Evolutionary conservation across 2,113 vertebrate species (phyloP), one percentile per base, ranked within the genome.

Genomic region (Aldabrachelys gigantea): DNA sequence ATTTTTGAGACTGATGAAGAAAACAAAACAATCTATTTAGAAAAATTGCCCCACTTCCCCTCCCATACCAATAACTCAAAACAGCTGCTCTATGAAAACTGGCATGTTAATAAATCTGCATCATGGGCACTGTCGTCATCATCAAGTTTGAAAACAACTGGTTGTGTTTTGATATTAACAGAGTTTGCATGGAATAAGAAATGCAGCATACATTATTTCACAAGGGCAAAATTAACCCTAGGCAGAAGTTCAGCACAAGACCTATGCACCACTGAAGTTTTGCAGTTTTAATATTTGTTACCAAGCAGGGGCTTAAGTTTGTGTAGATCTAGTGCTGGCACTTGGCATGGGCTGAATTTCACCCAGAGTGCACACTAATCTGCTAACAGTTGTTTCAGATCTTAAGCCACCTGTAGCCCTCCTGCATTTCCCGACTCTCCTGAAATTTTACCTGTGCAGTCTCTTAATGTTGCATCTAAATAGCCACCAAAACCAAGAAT

Each of bases 401-500:
- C 52, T n/a, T 52, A 90, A 80, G 14, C 35, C 31, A 50, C 27
- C 1, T 19, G 2, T 5, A 3, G 3, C 56, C 24, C 54, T 76
- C 41, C 4, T 57, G 1, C 49, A 11, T 78, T 56, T 49, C 14
- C 21, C n/a, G 7, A n/a, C 22, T n/a, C 9, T 13, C 65, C 38
- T 72, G 65, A 19, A 72, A 38, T 72, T 54, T 78, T 84, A 75
- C n/a, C 80, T 62, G 29, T 89, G 65, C 62, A 88, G 1, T 0
- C 1, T 0, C 1, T 2, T 17, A 72, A 1, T 35, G 76, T 27
- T 47, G 69, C 49, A 69, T 78, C 69, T 3, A 0, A 8, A 53
- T 9, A 24, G 31, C 82, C 56, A 52, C 24, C 65, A 9, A 49
- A 84, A 85, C 2, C 2, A 35, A 27, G 22, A 81, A 44, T 85